Conservation (phyloP, 2,113 vertebrate genomes). For the Zapornia atra region DNA sequence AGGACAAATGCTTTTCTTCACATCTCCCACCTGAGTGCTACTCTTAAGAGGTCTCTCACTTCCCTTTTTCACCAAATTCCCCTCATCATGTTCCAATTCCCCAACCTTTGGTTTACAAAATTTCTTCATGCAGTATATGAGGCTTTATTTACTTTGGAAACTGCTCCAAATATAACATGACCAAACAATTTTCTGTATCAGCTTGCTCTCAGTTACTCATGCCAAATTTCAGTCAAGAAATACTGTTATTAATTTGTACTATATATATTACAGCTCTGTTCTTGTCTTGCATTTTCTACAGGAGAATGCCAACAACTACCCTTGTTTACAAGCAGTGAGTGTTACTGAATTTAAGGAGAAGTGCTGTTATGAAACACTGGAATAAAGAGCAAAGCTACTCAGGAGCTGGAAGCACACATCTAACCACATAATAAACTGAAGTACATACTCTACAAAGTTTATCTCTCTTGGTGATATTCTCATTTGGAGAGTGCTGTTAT, state of each 20-base stretch:
- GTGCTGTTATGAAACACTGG: rapidly evolving
- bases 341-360: background rate
- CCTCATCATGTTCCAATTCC: background rate
- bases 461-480: background rate
- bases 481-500: background rate
- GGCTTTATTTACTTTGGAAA: background rate
- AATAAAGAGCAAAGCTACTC: background rate
- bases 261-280: background rate
- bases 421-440: background rate
- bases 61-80: background rate
- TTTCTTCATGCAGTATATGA: background rate
- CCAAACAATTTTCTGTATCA: background rate
- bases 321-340: background rate
- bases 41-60: background rate
- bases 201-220: background rate
- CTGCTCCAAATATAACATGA: background rate
- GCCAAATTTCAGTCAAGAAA: background rate
- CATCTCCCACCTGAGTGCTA: background rate
- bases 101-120: background rate
- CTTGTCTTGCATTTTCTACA: background rate
- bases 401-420: background rate
- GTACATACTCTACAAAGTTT: background rate
- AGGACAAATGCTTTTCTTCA: background rate
- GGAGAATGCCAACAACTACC: background rate
- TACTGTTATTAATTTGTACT: background rate